Evolutionary conservation across 2,888 invertebrate species (phyloP), one percentile per base, ranked within the genome.

Genomic region (Orchesella flavescens): DNA sequence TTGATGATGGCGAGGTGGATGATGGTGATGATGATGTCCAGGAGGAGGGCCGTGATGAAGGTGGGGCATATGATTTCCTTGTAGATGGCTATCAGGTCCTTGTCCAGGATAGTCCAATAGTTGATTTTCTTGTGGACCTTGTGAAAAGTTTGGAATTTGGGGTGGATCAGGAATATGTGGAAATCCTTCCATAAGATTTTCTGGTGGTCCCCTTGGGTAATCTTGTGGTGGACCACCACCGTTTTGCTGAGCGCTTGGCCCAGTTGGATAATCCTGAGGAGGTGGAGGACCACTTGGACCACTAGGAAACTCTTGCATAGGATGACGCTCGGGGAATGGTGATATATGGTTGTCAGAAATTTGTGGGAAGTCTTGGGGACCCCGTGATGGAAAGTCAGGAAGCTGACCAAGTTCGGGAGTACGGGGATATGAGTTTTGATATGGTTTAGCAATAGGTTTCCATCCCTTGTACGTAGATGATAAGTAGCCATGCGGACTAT

Each of bases 401-500:
- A n/a, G 57, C 24, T 49, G 72, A 19, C 17, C 19, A 23, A 44
- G 23, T 53, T 75, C 78, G 19, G 77, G 83, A 19, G n/a, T 68
- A 1, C 84, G 79, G 12, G 79, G 78, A 71, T 87, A 86, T 0
- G 84, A 69, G 57, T 73, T 83, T 65, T 85, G 85, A 43, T 83
- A 86, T 0, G 88, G 88, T 59, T 87, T 86, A 9, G 85, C 83
- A 80, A 88, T 88, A 0, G 88, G 88, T 44, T 86, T 86, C 88
- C 88, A 88, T 49, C 88, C 88, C 77, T 88, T 88, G 82, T 88
- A 88, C 7, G 85, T 86, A 0, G 87, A 84, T 15, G 87, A 85
- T 10, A 87, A 76, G 61, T 86, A 88, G 7, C 88, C 88, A 74
- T 88, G 86, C 19, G 86, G 83, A 57, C 81, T 75, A 79, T 73